Percentiles rank a stretch among this genome's conserved stretches.
phyloP scores from a whole-genome alignment of 2,888 invertebrate genomes.

The Prionchulus punctatus region DNA sequence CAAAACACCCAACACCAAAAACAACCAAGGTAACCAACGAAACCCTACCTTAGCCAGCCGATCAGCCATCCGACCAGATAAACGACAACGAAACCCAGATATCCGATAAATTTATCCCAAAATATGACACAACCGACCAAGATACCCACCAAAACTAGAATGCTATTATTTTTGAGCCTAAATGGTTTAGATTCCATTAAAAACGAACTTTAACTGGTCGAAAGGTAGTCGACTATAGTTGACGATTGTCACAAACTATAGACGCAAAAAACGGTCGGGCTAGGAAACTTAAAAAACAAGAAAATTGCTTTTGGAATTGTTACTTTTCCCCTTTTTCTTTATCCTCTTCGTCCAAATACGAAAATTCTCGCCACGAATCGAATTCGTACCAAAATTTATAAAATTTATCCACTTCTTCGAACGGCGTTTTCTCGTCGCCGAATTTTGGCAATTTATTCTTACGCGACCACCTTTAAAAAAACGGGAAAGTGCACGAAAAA shows the following conservation, averaged over 20 bases:
- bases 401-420: constrained; percentile 75
- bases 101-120: too few species aligned
- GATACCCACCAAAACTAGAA: background rate
- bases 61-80: too few species aligned
- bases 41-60: too few species aligned
- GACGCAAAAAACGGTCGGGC: constrained; percentile 6
- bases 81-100: too few species aligned
- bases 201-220: background rate
- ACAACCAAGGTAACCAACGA: too few species aligned
- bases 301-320: constrained; percentile 22
- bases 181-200: background rate
- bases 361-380: constrained; percentile 97
- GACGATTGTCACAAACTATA: constrained; percentile 29
- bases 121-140: too few species aligned
- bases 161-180: background rate
- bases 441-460: constrained; percentile 66
- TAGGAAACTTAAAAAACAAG: background rate
- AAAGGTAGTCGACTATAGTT: too few species aligned
- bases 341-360: constrained; percentile 94
- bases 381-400: constrained; percentile 93
- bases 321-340: constrained; percentile 83
- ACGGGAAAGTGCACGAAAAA: background rate
- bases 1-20: too few species aligned
- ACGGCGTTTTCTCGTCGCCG: constrained; percentile 54
- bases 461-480: constrained; percentile 61